Evolutionary conservation across 2,113 vertebrate genomes (phyloP).

Genomic region (Campylorhamphus procurvoides): DNA sequence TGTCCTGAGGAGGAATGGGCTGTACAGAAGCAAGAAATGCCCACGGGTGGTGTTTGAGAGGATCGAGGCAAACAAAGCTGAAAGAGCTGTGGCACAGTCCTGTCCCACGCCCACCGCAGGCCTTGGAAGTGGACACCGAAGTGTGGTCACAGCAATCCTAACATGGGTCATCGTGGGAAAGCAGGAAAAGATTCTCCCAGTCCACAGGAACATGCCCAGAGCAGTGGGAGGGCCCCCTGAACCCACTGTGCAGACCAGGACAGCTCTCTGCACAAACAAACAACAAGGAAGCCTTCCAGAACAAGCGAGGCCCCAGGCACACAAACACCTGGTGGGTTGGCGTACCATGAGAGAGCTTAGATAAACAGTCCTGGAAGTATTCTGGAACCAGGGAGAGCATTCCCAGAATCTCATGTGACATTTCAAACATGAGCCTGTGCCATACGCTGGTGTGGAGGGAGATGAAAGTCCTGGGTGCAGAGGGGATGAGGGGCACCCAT

Average conservation of each 20-base stretch:
- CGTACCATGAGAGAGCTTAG: not conserved
- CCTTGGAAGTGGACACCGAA: not conserved
- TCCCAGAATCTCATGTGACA: slow-evolving; percentile 13
- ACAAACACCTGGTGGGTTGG: slow-evolving; percentile 51
- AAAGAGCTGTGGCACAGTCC: not conserved
- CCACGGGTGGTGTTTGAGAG: not conserved
- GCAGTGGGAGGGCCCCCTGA: not conserved
- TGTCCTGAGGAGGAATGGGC: not conserved
- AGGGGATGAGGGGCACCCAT: not conserved
- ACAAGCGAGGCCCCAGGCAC: slow-evolving; percentile 17
- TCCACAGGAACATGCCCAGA: not conserved
- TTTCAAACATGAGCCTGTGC: not conserved
- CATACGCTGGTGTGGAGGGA: not conserved
- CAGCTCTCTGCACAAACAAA: slow-evolving; percentile 17
- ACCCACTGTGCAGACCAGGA: not conserved
- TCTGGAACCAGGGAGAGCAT: not conserved
- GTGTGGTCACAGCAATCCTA: accelerated
- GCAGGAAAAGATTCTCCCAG: not conserved
- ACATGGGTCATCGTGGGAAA: accelerated
- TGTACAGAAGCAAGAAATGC: not conserved
- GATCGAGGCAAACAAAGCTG: not conserved
- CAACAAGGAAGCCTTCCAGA: slow-evolving; percentile 36
- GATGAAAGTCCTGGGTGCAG: not conserved
- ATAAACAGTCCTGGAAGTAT: slow-evolving; percentile 9
- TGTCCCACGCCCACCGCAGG: not conserved